A percentile compares a stretch with the other conserved stretches of the same genome.
Evolutionary conservation across 1,140 invertebrate genomes (phyloP).

Genomic region (Pinna nobilis): DNA sequence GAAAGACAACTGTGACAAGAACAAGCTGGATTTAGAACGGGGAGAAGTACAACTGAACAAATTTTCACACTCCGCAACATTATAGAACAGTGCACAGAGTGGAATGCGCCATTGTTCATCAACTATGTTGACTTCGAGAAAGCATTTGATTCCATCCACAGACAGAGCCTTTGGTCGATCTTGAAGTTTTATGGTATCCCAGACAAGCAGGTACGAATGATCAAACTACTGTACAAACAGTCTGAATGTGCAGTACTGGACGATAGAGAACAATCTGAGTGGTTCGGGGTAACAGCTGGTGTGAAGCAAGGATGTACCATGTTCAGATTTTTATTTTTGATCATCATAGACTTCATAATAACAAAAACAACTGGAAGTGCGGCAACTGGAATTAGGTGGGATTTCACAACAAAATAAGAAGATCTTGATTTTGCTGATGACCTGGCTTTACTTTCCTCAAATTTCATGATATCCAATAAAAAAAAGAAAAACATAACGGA

Average conservation of each 20-base stretch:
- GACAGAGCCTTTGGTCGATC: constrained; percentile 1
- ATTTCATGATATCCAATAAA: neutral
- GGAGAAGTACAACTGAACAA: constrained; percentile 34
- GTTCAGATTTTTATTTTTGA: neutral
- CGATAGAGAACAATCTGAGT: constrained; percentile 4
- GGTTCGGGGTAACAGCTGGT: constrained; percentile 13
- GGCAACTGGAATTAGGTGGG: neutral
- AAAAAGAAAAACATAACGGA: neutral
- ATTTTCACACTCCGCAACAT: constrained; percentile 33
- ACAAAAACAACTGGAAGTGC: neutral
- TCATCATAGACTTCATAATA: constrained; percentile 11
- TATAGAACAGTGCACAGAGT: constrained; percentile 27
- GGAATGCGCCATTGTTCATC: constrained; percentile 21
- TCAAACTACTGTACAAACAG: neutral
- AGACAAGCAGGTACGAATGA: neutral
- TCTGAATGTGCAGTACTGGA: neutral
- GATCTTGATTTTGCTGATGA: constrained; percentile 11
- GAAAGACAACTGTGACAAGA: constrained; percentile 20
- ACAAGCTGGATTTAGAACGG: constrained; percentile 34
- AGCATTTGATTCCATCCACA: constrained; percentile 1
- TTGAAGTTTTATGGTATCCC: constrained; percentile 1
- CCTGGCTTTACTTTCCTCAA: neutral
- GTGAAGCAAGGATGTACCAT: constrained; percentile 26
- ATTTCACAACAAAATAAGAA: neutral
- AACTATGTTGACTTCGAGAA: constrained; percentile 31